Conservation (phyloP, 2,113 vertebrate genomes). For the Burhinus oedicnemus region DNA sequence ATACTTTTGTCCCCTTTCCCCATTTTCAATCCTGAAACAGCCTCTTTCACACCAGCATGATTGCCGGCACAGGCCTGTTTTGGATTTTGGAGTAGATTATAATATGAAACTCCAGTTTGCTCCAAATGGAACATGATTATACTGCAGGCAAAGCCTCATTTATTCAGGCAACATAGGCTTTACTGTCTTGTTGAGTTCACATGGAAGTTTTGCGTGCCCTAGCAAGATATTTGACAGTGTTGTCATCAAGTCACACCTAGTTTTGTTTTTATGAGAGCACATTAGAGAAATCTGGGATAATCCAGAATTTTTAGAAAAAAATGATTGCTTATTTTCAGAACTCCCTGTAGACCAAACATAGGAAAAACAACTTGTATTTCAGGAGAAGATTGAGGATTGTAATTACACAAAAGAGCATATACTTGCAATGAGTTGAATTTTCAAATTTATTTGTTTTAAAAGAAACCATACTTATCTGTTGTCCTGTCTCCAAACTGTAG, state of each 20-base stretch:
- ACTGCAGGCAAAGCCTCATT: not conserved
- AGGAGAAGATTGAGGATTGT: not conserved
- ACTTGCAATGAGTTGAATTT: constrained; percentile 13
- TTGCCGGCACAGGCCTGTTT: not conserved
- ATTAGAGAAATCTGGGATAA: not conserved
- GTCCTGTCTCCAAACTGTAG: not conserved
- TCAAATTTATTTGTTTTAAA: not conserved
- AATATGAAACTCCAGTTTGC: not conserved
- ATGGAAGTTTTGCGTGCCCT: not conserved
- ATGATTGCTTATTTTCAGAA: constrained; percentile 1
- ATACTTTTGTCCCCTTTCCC: not conserved
- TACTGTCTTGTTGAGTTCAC: not conserved
- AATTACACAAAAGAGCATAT: not conserved
- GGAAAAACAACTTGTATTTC: constrained; percentile 17
- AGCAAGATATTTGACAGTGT: not conserved
- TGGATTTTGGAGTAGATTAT: not conserved
- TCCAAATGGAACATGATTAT: not conserved
- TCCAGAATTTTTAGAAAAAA: not conserved
- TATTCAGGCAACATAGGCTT: not conserved
- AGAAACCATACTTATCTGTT: not conserved
- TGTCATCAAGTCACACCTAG: not conserved
- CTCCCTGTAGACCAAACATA: not conserved
- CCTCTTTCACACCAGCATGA: not conserved
- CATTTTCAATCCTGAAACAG: not conserved
- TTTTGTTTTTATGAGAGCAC: not conserved